These are phyloP conservation scores for Zoanthus gigantus DNA, from an alignment of 92 coral and sea anemone genomes.

Conservation along the genomic window DNA sequence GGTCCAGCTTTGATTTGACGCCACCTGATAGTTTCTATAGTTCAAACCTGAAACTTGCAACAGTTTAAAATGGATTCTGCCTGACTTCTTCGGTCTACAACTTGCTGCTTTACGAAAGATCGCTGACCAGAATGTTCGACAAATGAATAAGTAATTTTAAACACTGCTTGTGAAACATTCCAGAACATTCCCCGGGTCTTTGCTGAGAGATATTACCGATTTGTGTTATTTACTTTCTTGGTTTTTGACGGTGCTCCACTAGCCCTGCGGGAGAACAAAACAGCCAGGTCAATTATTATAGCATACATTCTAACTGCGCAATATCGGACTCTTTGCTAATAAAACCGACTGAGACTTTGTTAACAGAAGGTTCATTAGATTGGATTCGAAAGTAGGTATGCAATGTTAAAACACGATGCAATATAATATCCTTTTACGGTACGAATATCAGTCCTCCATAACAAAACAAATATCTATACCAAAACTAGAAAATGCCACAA, in stretches of 20 bases:
- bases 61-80: not conserved
- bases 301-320: not conserved
- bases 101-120: not conserved
- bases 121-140: not conserved
- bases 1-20: not conserved
- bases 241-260: constrained; percentile 28
- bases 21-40: not conserved
- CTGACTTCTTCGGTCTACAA: not conserved
- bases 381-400: no score
- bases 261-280: not conserved
- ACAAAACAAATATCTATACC: no score
- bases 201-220: constrained; percentile 7
- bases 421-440: no score
- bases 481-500: no score
- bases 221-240: constrained; percentile 29
- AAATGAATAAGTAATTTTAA: not conserved
- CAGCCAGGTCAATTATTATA: not conserved
- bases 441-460: no score
- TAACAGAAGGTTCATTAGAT: no score
- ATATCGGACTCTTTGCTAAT: not conserved
- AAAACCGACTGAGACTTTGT: no score
- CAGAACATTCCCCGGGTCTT: not conserved
- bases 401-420: no score
- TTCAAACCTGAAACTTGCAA: not conserved
- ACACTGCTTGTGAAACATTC: not conserved